phyloP scores from a whole-genome alignment of 1,140 invertebrate genomes.

The Plectrocnemia conspersa region DNA sequence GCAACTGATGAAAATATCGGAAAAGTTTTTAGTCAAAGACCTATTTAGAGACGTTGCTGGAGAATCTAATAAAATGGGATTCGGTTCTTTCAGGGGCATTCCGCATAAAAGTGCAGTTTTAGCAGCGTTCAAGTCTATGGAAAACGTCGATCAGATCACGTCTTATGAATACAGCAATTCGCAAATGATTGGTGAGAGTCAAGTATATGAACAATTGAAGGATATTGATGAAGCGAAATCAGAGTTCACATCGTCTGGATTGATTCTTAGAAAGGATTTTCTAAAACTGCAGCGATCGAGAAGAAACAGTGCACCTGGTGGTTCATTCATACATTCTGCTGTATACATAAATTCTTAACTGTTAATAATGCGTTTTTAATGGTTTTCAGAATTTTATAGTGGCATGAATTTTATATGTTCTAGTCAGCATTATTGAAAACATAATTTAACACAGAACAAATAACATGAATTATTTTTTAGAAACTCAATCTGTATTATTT shows the following conservation, averaged over 20 bases:
- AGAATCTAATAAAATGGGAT: slow-evolving; percentile 44
- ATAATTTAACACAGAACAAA: no score
- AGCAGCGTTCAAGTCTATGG: slow-evolving; percentile 51
- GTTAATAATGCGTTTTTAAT: no score
- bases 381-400: no score
- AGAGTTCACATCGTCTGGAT: slow-evolving; percentile 45
- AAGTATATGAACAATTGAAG: no score
- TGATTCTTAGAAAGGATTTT: slow-evolving; percentile 49
- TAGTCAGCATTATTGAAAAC: no score
- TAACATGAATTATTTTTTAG: no score
- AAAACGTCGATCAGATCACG: slow-evolving; percentile 45
- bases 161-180: slow-evolving; percentile 46
- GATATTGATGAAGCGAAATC: slow-evolving; percentile 45
- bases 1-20: slow-evolving; percentile 50
- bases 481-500: no score
- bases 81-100: slow-evolving; percentile 50
- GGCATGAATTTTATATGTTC: no score
- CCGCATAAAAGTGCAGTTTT: slow-evolving; percentile 52
- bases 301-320: slow-evolving; percentile 49
- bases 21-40: slow-evolving; percentile 51
- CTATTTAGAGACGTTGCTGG: slow-evolving; percentile 49
- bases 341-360: no score
- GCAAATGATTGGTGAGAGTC: no score
- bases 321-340: slow-evolving; percentile 20
- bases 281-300: slow-evolving; percentile 39